Percentiles rank a stretch among this genome's conserved stretches.
phyloP scores from a whole-genome alignment of 2,113 vertebrate genomes.

The Austrofundulus limnaeus region DNA sequence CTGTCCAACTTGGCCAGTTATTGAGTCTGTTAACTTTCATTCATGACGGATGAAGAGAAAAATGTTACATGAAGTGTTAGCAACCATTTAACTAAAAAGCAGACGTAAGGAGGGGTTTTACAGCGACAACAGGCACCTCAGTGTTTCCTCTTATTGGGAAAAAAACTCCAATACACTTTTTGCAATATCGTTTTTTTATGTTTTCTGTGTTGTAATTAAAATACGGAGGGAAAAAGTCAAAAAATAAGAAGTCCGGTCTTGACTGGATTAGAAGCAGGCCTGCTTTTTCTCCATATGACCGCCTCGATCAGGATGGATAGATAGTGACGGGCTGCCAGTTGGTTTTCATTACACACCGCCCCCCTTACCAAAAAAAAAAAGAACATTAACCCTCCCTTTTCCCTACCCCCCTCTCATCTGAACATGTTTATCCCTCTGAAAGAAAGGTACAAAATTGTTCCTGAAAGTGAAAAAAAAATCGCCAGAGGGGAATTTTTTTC shows the following conservation, averaged over 20 bases:
- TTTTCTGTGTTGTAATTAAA: conserved; percentile 55
- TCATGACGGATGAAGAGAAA: conserved; percentile 59
- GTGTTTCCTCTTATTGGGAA: conserved; percentile 13
- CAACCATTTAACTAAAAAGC: conserved; percentile 62
- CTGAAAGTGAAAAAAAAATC: conserved; percentile 68
- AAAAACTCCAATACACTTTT: background rate
- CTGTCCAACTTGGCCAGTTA: conserved; percentile 60
- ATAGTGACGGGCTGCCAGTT: conserved; percentile 80
- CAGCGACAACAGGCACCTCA: conserved; percentile 38
- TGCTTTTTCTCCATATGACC: conserved; percentile 70
- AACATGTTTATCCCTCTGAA: conserved; percentile 61
- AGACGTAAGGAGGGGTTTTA: conserved; percentile 39
- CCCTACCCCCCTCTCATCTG: conserved; percentile 39
- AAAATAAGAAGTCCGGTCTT: conserved; percentile 35
- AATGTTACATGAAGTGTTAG: conserved; percentile 67
- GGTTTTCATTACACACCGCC: conserved; percentile 77
- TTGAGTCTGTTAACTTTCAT: conserved; percentile 58
- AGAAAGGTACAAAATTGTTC: conserved; percentile 77
- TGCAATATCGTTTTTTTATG: no score
- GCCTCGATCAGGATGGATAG: conserved; percentile 66
- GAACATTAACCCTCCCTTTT: conserved; percentile 33
- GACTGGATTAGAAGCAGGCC: conserved; percentile 61
- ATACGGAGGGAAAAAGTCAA: conserved; percentile 26
- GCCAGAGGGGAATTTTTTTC: conserved; percentile 71
- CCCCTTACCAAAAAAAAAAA: conserved; percentile 31